A percentile compares a stretch with the other conserved stretches of the same genome.
Evolutionary conservation across 2,888 invertebrate species (phyloP).

Genomic region (Protonemura montana): DNA sequence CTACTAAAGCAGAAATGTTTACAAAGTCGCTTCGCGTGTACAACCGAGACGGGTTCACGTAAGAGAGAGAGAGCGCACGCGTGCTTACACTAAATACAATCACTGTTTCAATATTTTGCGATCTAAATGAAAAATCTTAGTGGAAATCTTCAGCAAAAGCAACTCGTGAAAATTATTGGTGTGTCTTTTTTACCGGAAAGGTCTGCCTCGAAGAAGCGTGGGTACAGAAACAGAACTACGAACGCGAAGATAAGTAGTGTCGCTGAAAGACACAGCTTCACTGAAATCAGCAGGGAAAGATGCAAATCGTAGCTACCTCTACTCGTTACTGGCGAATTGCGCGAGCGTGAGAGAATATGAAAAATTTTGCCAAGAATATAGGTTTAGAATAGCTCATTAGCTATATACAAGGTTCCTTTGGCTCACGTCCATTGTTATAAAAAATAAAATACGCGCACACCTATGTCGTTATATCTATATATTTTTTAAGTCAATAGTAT

Average conservation of each 20-base stretch:
- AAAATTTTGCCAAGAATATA: slow-evolving; percentile 41
- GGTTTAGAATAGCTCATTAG: slow-evolving; percentile 40
- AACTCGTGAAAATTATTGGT: too few relatives aligned
- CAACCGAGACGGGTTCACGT: too few relatives aligned
- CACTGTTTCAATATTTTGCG: background rate
- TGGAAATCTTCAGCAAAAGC: background rate
- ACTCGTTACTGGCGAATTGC: slow-evolving; percentile 4
- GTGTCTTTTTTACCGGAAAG: too few relatives aligned
- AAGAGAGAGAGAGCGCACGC: background rate
- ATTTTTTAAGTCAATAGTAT: background rate
- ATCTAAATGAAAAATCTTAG: background rate
- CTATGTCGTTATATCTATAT: background rate
- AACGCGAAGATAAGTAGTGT: background rate
- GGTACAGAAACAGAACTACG: too few relatives aligned
- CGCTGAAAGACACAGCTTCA: background rate
- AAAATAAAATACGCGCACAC: background rate
- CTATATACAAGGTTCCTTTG: background rate
- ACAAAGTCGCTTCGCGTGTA: background rate
- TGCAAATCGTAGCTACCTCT: background rate
- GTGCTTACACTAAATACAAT: background rate
- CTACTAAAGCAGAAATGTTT: background rate
- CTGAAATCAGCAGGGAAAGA: background rate
- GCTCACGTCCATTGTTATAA: slow-evolving; percentile 22
- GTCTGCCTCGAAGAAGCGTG: too few relatives aligned
- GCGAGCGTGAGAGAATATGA: slow-evolving; percentile 29